phyloP scores from a whole-genome alignment of 1,140 invertebrate genomes.

The Hesperophylax magnus region DNA sequence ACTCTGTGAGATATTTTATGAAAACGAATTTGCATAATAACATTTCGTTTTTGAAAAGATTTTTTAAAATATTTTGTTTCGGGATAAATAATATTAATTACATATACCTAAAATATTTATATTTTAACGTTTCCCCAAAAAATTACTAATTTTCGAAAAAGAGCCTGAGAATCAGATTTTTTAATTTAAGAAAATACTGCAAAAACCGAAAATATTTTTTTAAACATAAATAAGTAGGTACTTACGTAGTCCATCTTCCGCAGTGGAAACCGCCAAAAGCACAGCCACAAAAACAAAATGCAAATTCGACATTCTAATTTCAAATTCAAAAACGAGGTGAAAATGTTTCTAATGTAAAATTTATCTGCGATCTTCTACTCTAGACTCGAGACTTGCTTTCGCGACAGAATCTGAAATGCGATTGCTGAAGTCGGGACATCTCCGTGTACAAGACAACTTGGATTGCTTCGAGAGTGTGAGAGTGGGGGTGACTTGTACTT shows the following conservation, averaged over 20 bases:
- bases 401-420: not conserved
- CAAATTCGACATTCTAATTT: not conserved
- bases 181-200: not conserved
- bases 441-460: not conserved
- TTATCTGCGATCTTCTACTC: not conserved
- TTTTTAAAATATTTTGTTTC: no score
- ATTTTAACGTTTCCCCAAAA: no score
- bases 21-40: no score
- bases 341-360: not conserved
- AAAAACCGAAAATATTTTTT: not conserved
- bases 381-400: not conserved
- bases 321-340: not conserved
- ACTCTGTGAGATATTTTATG: no score
- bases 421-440: not conserved
- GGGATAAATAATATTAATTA: no score
- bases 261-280: not conserved
- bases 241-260: slow-evolving; percentile 1
- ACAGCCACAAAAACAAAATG: slow-evolving; percentile 2
- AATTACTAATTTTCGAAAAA: no score
- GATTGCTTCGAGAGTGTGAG: not conserved
- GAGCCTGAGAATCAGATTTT: no score
- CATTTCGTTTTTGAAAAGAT: no score
- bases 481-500: not conserved
- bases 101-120: no score
- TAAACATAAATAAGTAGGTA: not conserved